phyloP scores from a whole-genome alignment of 2,113 vertebrate species.

The Galeopterus variegatus region DNA sequence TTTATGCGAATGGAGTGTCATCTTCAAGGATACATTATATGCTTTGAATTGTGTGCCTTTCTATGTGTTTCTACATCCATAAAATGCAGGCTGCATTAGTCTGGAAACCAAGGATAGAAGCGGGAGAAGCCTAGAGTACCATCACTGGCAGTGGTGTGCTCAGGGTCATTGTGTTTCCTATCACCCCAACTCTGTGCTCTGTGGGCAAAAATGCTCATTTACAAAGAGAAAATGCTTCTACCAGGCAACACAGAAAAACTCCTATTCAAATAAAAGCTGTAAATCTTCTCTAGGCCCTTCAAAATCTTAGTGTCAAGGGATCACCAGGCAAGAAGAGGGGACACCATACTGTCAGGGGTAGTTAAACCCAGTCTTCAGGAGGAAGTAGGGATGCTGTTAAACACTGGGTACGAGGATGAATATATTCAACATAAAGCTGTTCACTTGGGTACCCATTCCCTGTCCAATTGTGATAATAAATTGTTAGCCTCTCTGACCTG shows the following conservation, averaged over 20 bases:
- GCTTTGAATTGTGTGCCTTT: background rate
- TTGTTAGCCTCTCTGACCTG: background rate
- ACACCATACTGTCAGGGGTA: background rate
- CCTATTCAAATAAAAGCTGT: background rate
- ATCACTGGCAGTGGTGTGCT: background rate
- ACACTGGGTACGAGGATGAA: background rate
- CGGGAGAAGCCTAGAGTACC: background rate
- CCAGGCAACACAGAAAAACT: background rate
- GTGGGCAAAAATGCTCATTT: background rate
- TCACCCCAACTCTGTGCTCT: background rate
- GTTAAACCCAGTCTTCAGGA: background rate
- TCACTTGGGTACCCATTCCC: background rate
- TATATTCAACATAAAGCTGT: background rate
- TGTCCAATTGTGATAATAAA: background rate
- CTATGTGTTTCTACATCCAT: background rate
- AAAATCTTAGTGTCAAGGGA: background rate
- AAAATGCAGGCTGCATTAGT: background rate
- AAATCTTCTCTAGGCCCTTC: background rate
- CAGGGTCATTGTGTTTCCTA: background rate
- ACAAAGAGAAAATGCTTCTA: background rate
- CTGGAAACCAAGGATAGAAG: background rate
- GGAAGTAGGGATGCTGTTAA: background rate
- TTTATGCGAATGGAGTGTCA: background rate
- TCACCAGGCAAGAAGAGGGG: background rate
- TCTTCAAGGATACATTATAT: background rate